Evolutionary conservation across 1,140 invertebrate genomes (phyloP).

Genomic region (Euwallacea fornicatus): DNA sequence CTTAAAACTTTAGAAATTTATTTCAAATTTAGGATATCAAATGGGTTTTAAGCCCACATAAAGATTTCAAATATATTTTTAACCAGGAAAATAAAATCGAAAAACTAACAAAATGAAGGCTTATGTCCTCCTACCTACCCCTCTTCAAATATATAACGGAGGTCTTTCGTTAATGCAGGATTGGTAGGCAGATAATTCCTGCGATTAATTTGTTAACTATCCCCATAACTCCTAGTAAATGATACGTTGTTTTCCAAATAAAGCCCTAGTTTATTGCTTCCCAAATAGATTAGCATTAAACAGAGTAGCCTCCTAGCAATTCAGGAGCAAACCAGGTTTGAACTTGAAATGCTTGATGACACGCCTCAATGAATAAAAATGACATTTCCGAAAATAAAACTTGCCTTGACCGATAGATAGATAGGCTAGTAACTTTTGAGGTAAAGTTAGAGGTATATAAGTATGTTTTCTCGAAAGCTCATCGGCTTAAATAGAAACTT

Average conservation of each 20-base stretch:
- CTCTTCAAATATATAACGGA: neutral
- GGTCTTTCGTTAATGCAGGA: neutral
- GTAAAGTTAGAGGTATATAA: neutral
- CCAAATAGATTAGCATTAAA: too few species aligned
- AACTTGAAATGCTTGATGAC: too few species aligned
- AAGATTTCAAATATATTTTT: too few species aligned
- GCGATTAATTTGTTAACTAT: neutral
- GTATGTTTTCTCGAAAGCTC: neutral
- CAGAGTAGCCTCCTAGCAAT: too few species aligned
- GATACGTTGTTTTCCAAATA: constrained; percentile 13
- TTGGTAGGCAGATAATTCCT: constrained; percentile 5
- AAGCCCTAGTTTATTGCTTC: neutral
- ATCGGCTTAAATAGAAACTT: neutral
- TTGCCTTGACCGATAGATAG: neutral
- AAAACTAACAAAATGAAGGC: too few species aligned
- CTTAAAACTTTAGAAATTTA: too few species aligned
- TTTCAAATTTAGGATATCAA: too few species aligned
- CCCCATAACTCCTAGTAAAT: constrained; percentile 5
- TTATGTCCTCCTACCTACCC: too few species aligned
- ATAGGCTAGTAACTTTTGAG: neutral
- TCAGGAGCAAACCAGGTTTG: too few species aligned
- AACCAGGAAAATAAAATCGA: too few species aligned
- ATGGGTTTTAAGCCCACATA: too few species aligned
- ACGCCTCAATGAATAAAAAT: too few species aligned
- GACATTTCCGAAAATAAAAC: neutral